Conservation (phyloP, 1,140 invertebrate genomes). For the Notospermus geniculatus region DNA sequence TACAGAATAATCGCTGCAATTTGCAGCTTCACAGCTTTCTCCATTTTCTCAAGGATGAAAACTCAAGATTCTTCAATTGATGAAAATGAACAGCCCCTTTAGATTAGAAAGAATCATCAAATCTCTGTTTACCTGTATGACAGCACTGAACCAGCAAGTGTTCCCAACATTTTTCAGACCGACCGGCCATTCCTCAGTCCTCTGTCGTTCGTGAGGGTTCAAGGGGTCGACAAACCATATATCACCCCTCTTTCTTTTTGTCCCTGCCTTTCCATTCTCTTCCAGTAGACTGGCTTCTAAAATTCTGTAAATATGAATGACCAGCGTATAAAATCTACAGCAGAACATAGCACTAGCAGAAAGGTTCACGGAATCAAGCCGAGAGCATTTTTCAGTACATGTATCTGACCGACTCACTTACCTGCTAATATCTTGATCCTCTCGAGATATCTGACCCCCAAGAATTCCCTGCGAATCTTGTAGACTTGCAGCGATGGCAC, state of each 20-base stretch:
- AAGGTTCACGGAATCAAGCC: too few relatives aligned
- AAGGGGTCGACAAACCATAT: conserved; percentile 57
- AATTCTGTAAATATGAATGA: conserved; percentile 42
- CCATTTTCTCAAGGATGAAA: too few relatives aligned
- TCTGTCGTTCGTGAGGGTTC: conserved; percentile 57
- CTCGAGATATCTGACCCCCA: conserved; percentile 49
- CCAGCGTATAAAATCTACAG: too few relatives aligned
- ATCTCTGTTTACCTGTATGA: conserved; percentile 54
- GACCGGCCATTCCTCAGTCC: conserved; percentile 56
- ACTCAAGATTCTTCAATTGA: too few relatives aligned
- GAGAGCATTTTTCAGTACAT: too few relatives aligned
- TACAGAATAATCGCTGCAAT: too few relatives aligned
- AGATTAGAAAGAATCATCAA: conserved; percentile 10
- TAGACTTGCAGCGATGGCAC: conserved; percentile 57
- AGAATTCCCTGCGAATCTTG: conserved; percentile 46
- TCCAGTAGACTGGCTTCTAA: conserved; percentile 58
- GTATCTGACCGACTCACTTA: conserved; percentile 13
- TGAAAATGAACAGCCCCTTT: too few relatives aligned
- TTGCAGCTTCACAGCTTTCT: too few relatives aligned
- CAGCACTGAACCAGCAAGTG: conserved; percentile 62
- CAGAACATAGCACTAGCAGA: too few relatives aligned
- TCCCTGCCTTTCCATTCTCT: conserved; percentile 46
- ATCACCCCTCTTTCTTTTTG: conserved; percentile 54
- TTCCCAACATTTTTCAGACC: conserved; percentile 62
- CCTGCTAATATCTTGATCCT: conserved; percentile 57